phyloP scores from a whole-genome alignment of 2,113 vertebrate genomes.

The Tonatia bakeri region DNA sequence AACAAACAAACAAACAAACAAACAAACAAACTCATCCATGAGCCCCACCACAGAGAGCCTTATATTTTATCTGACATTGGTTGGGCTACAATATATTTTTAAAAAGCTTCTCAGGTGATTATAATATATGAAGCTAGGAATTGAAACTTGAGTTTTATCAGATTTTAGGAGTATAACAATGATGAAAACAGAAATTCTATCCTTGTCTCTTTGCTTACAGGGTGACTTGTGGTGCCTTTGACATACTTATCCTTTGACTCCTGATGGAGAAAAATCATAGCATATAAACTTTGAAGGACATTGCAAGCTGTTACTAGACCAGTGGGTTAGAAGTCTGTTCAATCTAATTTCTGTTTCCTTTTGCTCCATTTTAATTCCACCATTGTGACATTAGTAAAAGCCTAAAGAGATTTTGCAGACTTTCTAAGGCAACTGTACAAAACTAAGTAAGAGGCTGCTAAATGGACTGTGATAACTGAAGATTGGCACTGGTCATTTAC shows the following conservation, averaged over 20 bases:
- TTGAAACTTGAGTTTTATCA: conserved; percentile 19
- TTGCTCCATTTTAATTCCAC: neutral
- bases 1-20: conserved; percentile 30
- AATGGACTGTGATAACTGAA: neutral
- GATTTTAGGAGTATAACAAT: conserved; percentile 14
- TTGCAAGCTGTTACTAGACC: neutral
- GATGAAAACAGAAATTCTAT: conserved; percentile 22
- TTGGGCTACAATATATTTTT: neutral
- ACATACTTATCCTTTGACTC: neutral
- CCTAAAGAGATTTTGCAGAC: neutral
- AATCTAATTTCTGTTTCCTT: neutral
- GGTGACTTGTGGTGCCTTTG: neutral
- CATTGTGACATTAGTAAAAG: neutral
- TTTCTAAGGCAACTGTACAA: neutral
- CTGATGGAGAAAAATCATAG: neutral
- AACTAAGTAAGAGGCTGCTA: neutral
- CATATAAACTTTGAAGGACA: neutral
- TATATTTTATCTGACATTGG: neutral
- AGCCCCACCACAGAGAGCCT: conserved; percentile 28
- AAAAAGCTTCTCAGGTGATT: neutral
- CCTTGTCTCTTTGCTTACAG: neutral
- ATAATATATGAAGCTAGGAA: neutral
- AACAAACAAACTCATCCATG: conserved; percentile 15
- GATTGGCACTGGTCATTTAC: neutral
- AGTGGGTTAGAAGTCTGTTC: neutral